These are phyloP conservation scores for Drosophila ambigua DNA, from an alignment of 1,140 invertebrate species.

Conservation along the genomic window DNA sequence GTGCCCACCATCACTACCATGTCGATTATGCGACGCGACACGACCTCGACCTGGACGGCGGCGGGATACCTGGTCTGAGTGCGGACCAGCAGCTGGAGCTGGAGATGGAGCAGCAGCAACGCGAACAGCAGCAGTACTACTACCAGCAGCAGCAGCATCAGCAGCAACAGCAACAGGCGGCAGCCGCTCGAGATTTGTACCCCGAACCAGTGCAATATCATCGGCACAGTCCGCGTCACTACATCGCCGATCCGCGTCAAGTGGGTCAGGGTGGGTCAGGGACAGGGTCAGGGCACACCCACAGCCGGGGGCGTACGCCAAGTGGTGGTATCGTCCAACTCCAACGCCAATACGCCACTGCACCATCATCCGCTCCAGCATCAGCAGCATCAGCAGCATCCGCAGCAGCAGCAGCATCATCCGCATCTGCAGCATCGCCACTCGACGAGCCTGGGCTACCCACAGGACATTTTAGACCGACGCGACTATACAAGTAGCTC, in stretches of 20 bases:
- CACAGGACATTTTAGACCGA: constrained; percentile 84
- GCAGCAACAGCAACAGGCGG: constrained; percentile 27
- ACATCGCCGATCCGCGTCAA: constrained; percentile 78
- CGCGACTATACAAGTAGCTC: constrained; percentile 82
- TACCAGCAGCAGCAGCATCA: constrained; percentile 51
- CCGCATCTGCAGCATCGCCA: constrained; percentile 60
- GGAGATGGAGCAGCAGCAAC: constrained; percentile 40
- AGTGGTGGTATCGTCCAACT: constrained; percentile 56
- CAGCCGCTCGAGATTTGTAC: constrained; percentile 67
- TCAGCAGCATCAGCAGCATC: constrained; percentile 17
- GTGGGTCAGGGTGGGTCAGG: constrained; percentile 25
- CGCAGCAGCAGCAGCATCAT: constrained; percentile 29
- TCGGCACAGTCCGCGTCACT: constrained; percentile 80
- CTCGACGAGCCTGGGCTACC: constrained; percentile 80
- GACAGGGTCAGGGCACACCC: constrained; percentile 51
- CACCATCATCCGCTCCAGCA: constrained; percentile 47
- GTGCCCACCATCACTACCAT: constrained; percentile 67
- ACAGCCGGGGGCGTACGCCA: constrained; percentile 62
- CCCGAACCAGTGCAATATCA: constrained; percentile 77
- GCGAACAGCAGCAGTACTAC: constrained; percentile 45
- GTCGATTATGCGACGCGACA: constrained; percentile 61
- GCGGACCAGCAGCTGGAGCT: constrained; percentile 49
- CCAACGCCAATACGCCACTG: constrained; percentile 74
- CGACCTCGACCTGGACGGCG: constrained; percentile 63
- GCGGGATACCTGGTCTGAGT: constrained; percentile 64